Base-by-base conservation (phyloP, 2,113 vertebrate genomes). In the Alethe castanea region DNA sequence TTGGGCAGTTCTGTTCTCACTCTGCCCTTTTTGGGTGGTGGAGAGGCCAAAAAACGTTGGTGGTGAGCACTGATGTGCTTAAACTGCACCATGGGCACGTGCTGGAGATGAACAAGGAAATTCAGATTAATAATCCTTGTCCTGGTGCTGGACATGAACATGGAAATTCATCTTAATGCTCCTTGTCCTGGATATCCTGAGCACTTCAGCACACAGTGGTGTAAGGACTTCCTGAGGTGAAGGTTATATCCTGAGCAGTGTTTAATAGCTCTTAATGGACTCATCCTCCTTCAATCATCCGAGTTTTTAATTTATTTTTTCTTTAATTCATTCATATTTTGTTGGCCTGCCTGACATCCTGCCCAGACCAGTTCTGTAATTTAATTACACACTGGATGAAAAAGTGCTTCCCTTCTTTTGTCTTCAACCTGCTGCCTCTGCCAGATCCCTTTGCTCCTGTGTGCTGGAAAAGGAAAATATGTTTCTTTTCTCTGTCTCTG, bases 271-370 rank as follows among this genome's bases (percentile, higher is more conserved):
- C 54, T 86, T 92, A 77, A 76, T 66, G 38, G 54, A 62, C 64
- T 14, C 60, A 62, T 88, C 67, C 29, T 83, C 82, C 35, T 52
- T 42, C 60, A 47, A 1, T 52, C 53, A 38, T n/a, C 28, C 2
- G 7, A 29, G 33, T 48, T 78, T 78, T 70, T 19, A 44, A 15
- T 70, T 59, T 71, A 33, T 73, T 79, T 88, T 82, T 90, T 82
- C 69, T 69, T 60, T 4, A 53, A 42, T 88, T 88, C 42, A 38
- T 62, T 79, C 65, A 56, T 60, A 26, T 70, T 35, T 86, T 93
- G 92, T 90, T 86, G 71, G 71, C 86, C 82, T 73, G 78, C 38
- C 62, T 86, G 74, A 88, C 71, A 92, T 88, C 85, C 88, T 94
- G 85, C 62, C 81, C 74, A 1, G 4, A 74, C 35, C 71, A 50